A percentile compares a stretch with the other conserved stretches of the same genome.
phyloP scores from a whole-genome alignment of 2,113 vertebrate genomes.

The Electrona antarctica region DNA sequence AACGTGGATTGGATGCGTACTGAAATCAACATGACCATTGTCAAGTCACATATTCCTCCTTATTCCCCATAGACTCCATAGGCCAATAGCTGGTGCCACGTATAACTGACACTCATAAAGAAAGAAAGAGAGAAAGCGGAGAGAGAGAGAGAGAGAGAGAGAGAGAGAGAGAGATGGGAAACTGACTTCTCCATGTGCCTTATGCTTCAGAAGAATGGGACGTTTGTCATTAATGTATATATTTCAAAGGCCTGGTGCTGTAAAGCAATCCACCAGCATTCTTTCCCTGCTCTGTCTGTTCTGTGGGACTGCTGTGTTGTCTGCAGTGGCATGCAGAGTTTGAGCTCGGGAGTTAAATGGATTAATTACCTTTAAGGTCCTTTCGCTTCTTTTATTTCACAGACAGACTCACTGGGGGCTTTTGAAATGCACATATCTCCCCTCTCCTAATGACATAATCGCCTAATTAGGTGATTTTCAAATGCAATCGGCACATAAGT shows the following conservation, averaged over 20 bases:
- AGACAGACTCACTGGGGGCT: conserved; percentile 80
- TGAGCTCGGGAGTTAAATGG: conserved; percentile 85
- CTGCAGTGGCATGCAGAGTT: conserved; percentile 79
- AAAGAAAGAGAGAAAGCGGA: conserved; percentile 18
- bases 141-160: conserved; percentile 34
- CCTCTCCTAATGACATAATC: conserved; percentile 92
- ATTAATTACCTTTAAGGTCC: conserved; percentile 90
- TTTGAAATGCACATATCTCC: conserved; percentile 82
- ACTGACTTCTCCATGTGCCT: conserved; percentile 52
- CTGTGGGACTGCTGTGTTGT: conserved; percentile 77
- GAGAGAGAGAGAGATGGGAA: conserved; percentile 60
- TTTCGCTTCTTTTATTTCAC: conserved; percentile 88
- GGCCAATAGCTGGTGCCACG: conserved; percentile 56
- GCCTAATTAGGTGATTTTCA: conserved; percentile 91
- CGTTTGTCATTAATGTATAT: conserved; percentile 83
- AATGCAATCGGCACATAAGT: conserved; percentile 81
- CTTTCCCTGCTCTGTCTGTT: conserved; percentile 66
- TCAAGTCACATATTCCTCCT: conserved; percentile 34
- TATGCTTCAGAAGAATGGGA: conserved; percentile 78
- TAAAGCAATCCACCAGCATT: conserved; percentile 85
- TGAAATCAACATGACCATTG: conserved; percentile 45
- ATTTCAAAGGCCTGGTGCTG: conserved; percentile 87
- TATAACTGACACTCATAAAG: conserved; percentile 27
- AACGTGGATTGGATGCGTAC: conserved; percentile 48
- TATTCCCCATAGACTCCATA: conserved; percentile 53